Evolutionary conservation across 1,140 invertebrate genomes (phyloP).

Genomic region (Elymnias hypermnestra): DNA sequence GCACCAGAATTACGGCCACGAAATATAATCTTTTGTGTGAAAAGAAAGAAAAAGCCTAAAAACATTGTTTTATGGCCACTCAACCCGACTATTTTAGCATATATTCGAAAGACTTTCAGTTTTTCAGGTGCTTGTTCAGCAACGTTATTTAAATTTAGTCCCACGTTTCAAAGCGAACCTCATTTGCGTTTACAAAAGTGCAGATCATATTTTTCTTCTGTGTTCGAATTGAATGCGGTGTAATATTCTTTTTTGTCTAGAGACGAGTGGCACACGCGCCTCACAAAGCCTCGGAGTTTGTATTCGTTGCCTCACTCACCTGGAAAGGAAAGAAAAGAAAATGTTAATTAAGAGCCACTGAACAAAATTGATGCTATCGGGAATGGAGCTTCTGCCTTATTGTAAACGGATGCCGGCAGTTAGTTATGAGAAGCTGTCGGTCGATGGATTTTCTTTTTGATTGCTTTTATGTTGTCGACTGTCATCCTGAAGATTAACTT

Average conservation of each 20-base stretch:
- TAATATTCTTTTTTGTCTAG: constrained; percentile 70
- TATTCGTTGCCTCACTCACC: constrained; percentile 68
- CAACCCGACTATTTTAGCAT: constrained; percentile 27
- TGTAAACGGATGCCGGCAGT: constrained; percentile 56
- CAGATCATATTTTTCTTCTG: constrained; percentile 68
- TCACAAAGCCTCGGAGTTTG: constrained; percentile 58
- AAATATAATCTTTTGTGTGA: constrained; percentile 4
- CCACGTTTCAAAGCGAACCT: constrained; percentile 59
- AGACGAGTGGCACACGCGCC: constrained; percentile 33
- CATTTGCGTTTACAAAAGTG: constrained; percentile 72
- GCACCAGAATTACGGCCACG: not conserved
- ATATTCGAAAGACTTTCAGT: constrained; percentile 27
- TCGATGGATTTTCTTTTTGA: constrained; percentile 27
- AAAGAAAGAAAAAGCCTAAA: constrained; percentile 1
- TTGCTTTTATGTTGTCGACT: constrained; percentile 19
- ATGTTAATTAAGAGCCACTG: constrained; percentile 74
- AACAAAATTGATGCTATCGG: constrained; percentile 69
- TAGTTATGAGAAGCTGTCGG: constrained; percentile 33
- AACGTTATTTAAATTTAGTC: constrained; percentile 63
- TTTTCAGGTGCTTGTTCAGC: constrained; percentile 33
- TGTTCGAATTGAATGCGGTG: constrained; percentile 66
- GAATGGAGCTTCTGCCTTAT: constrained; percentile 55
- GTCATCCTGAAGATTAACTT: constrained; percentile 19
- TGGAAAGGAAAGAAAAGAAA: constrained; percentile 74
- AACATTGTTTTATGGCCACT: constrained; percentile 25